These are phyloP conservation scores for Orthonychiurus folsomi DNA, from an alignment of 2,888 invertebrate genomes.

Conservation along the genomic window DNA sequence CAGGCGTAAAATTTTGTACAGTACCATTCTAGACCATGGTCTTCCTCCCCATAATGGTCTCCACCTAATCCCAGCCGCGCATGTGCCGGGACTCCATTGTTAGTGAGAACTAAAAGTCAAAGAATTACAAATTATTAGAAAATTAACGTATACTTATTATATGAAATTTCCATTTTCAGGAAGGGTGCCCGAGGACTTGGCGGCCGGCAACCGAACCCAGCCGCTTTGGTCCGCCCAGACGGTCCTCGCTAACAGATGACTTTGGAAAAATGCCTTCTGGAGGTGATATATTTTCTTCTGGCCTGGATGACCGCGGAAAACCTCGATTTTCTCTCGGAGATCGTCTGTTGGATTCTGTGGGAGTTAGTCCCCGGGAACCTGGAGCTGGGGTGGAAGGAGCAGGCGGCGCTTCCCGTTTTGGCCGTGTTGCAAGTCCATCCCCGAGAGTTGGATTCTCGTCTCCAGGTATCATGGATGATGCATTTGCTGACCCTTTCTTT, in stretches of 20 bases:
- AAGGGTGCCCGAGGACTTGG: neutral
- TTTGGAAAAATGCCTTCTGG: neutral
- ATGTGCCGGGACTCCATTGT: no score
- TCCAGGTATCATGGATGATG: conserved; percentile 23
- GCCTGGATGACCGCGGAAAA: conserved; percentile 12
- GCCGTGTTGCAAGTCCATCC: conserved; percentile 8
- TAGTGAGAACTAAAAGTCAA: no score
- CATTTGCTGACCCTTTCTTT: conserved; percentile 31
- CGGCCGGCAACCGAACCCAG: neutral
- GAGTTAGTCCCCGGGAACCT: conserved; percentile 22
- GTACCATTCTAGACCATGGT: no score
- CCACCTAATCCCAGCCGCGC: no score
- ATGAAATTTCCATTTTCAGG: no score
- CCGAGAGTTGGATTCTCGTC: conserved; percentile 2
- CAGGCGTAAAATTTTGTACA: no score
- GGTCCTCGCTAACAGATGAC: neutral
- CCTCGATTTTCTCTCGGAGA: conserved; percentile 32
- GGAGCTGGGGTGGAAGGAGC: conserved; percentile 13
- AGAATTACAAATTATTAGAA: neutral
- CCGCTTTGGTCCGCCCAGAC: neutral
- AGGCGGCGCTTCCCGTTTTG: conserved; percentile 25
- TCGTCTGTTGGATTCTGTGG: conserved; percentile 34
- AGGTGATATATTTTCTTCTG: conserved; percentile 5
- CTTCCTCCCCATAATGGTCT: no score
- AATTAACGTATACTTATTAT: neutral